These are phyloP conservation scores for Pteropus alecto DNA, from an alignment of 2,113 vertebrate species.

Conservation along the genomic window DNA sequence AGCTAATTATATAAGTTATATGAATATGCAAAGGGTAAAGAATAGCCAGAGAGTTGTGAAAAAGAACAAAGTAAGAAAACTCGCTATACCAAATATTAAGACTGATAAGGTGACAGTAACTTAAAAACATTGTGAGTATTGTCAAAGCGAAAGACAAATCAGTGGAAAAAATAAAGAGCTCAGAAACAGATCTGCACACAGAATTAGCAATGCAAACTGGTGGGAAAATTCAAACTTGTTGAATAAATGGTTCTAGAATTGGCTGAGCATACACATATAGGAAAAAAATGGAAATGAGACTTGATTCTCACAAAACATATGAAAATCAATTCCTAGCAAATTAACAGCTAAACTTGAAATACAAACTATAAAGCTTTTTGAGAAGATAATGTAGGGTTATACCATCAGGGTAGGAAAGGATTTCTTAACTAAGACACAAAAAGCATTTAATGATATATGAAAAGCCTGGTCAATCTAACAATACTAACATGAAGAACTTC, in stretches of 20 bases:
- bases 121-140: slow-evolving; percentile 23
- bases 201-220: not conserved
- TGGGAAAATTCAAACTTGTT: not conserved
- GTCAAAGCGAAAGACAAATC: slow-evolving; percentile 24
- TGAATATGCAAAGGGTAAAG: not conserved
- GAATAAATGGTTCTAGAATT: slow-evolving; percentile 22
- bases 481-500: not conserved
- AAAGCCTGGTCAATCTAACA: not conserved
- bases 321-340: not conserved
- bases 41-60: not conserved
- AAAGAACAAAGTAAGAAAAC: not conserved
- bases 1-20: not conserved
- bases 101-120: not conserved
- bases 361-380: not conserved
- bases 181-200: not conserved
- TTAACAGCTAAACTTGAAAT: slow-evolving; percentile 6
- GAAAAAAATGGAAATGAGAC: not conserved
- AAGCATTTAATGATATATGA: not conserved
- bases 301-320: not conserved
- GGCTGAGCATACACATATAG: not conserved
- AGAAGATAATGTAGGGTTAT: not conserved
- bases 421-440: slow-evolving; percentile 2
- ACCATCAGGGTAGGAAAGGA: not conserved
- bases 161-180: not conserved
- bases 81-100: not conserved